Conservation (phyloP, 2,113 vertebrate genomes). For the Myxocyprinus asiaticus region DNA sequence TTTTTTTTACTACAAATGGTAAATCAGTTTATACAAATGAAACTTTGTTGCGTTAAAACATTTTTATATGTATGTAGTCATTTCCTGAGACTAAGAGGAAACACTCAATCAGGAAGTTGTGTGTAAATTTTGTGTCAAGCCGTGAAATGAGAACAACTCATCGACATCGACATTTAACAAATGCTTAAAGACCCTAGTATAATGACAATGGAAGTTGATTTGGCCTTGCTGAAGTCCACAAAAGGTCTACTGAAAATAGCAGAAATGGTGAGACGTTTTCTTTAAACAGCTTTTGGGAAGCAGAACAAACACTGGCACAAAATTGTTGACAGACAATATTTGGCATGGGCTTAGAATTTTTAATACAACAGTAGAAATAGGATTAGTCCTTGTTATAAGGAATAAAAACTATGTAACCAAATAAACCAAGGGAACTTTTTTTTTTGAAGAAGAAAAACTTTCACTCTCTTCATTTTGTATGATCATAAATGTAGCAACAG, state of each 20-base stretch:
- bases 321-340: background rate
- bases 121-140: background rate
- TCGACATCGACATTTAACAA: background rate
- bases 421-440: too few species aligned
- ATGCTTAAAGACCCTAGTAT: background rate
- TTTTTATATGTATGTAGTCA: background rate
- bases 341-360: background rate
- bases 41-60: too few species aligned
- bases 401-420: too few species aligned
- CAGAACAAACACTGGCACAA: too few species aligned
- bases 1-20: too few species aligned
- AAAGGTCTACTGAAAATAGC: conserved; percentile 67
- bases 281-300: too few species aligned
- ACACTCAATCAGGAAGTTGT: conserved; percentile 23
- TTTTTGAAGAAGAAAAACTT: too few species aligned
- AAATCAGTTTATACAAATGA: too few species aligned
- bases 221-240: conserved; percentile 64
- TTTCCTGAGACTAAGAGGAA: conserved; percentile 30
- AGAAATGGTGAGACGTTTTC: conserved; percentile 67
- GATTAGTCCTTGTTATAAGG: too few species aligned
- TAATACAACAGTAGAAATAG: too few species aligned
- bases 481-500: too few species aligned
- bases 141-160: background rate
- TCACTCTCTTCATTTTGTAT: too few species aligned
- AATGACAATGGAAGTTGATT: conserved; percentile 58